Evolutionary conservation across 2,113 vertebrate species (phyloP).

Genomic region (Phoenicopterus ruber): DNA sequence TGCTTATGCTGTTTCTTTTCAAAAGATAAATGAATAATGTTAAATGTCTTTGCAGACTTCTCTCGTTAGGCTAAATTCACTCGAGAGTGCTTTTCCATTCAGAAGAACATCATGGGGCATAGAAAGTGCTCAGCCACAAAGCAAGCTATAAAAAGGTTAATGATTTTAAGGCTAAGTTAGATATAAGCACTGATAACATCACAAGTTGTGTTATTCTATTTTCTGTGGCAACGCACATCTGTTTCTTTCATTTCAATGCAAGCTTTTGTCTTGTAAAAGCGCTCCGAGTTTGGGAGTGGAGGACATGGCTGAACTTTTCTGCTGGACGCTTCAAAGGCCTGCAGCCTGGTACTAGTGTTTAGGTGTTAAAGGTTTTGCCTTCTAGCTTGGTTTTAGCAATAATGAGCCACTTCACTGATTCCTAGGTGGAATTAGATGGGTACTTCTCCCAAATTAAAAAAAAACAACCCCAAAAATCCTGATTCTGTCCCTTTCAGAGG

Average conservation of each 20-base stretch:
- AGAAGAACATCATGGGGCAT: not conserved
- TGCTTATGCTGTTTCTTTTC: not conserved
- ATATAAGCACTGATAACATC: not conserved
- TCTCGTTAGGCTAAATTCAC: not conserved
- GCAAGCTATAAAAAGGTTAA: not conserved
- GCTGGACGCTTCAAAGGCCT: not conserved
- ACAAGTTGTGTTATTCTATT: not conserved
- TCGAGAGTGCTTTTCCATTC: not conserved
- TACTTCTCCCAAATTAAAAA: not conserved
- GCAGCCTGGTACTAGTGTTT: not conserved
- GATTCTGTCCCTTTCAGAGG: not conserved
- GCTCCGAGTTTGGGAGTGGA: not conserved
- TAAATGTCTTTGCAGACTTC: not conserved
- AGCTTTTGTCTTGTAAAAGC: not conserved
- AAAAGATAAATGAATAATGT: not conserved
- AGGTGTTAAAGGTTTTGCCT: not conserved
- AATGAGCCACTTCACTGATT: not conserved
- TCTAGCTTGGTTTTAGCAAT: not conserved
- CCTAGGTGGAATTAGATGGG: not conserved
- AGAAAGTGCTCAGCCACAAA: not conserved
- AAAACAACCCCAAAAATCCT: not conserved
- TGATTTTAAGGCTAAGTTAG: not conserved
- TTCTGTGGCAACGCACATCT: not conserved
- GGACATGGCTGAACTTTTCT: not conserved
- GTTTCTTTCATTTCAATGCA: not conserved